Evolutionary conservation across 2,797 vertebrate species (phyloP).

Genomic region (Chloroceryle amazona): DNA sequence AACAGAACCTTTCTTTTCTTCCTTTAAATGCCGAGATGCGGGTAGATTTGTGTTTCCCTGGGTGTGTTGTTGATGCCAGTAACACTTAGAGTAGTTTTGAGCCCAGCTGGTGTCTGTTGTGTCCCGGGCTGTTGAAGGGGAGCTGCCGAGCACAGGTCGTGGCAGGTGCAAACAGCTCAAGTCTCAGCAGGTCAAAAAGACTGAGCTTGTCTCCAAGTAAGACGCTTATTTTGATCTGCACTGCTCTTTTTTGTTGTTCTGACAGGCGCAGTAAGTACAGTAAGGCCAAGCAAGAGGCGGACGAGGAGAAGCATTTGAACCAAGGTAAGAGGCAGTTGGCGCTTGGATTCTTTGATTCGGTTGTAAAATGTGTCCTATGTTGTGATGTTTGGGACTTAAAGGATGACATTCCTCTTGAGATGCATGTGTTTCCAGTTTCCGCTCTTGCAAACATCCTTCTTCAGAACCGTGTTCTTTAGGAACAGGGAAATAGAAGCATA

Average conservation of each 20-base stretch:
- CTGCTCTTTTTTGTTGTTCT: not conserved
- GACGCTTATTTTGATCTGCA: constrained; percentile 7
- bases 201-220: not conserved
- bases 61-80: not conserved
- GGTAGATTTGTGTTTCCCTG: not conserved
- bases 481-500: not conserved
- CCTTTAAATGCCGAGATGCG: not conserved
- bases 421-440: not conserved
- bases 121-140: not conserved
- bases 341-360: not conserved
- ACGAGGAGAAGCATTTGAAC: constrained; percentile 96
- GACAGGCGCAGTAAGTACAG: constrained; percentile 97
- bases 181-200: not conserved
- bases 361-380: not conserved
- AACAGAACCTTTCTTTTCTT: not conserved
- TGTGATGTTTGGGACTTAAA: not conserved
- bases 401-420: not conserved
- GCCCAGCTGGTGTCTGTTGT: not conserved
- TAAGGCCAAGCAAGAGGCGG: constrained; percentile 97
- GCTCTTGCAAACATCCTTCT: not conserved
- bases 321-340: constrained; percentile 86
- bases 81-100: not conserved
- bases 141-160: not conserved
- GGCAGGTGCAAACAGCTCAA: constrained; percentile 31
- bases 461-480: not conserved